Conservation (phyloP, 2,113 vertebrate genomes). For the Pelusios castaneus region DNA sequence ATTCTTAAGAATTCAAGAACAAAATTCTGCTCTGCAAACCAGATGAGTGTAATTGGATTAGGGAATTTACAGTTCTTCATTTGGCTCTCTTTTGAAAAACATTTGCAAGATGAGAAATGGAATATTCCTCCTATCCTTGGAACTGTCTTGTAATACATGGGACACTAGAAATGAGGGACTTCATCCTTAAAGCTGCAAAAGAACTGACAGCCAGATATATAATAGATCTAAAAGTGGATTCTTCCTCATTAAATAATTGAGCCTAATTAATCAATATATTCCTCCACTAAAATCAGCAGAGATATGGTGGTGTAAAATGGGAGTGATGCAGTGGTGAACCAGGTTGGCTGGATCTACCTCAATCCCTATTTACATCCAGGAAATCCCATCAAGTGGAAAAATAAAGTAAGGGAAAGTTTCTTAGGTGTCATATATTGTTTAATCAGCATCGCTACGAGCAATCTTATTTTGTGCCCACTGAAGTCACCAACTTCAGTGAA, state of each 20-base stretch:
- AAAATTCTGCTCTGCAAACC: background rate
- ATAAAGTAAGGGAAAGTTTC: background rate
- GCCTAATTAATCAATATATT: background rate
- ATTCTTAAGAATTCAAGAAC: background rate
- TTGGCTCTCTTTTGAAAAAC: background rate
- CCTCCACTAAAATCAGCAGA: background rate
- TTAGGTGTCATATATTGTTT: background rate
- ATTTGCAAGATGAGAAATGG: background rate
- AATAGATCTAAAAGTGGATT: background rate
- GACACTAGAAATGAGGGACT: fast-evolving
- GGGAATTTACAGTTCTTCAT: background rate
- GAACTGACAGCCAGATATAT: fast-evolving
- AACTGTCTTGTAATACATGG: fast-evolving
- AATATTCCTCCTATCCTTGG: background rate
- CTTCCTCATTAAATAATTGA: fast-evolving
- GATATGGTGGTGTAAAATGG: background rate
- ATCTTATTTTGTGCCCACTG: background rate
- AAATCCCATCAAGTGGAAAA: background rate
- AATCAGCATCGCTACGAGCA: background rate
- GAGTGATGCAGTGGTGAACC: background rate
- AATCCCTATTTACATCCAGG: background rate
- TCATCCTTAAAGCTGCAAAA: background rate
- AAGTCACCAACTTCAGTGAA: background rate
- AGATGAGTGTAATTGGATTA: background rate
- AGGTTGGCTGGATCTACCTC: background rate